Conservation (phyloP, 2,113 vertebrate genomes). For the Pachypanchax playfairii region DNA sequence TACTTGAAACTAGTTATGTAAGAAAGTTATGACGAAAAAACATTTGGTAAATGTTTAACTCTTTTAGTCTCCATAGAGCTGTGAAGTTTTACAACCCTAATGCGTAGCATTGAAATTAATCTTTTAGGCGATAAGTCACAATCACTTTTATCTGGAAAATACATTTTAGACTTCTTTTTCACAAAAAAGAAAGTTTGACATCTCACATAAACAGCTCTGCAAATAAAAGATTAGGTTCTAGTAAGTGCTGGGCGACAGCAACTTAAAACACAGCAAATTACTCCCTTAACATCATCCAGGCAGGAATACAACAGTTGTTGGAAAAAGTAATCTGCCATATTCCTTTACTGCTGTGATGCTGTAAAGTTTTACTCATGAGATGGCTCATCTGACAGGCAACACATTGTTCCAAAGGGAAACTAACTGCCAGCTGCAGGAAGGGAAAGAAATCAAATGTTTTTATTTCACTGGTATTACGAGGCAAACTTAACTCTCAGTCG, state of each 20-base stretch:
- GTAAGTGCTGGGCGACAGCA: conserved; percentile 25
- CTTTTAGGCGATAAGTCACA: conserved; percentile 10
- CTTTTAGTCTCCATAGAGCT: conserved; percentile 21
- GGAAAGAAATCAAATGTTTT: conserved; percentile 52
- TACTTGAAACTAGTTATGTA: conserved; percentile 37
- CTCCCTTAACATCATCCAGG: conserved; percentile 44
- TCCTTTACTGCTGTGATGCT: conserved; percentile 19
- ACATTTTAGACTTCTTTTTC: conserved; percentile 13
- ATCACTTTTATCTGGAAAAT: conserved; percentile 4
- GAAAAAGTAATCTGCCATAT: conserved; percentile 42
- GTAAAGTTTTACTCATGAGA: conserved; percentile 44
- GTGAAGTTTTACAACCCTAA: conserved; percentile 18
- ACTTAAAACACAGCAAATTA: conserved; percentile 39
- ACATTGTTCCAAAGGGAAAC: conserved; percentile 53
- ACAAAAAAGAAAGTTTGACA: conserved; percentile 31
- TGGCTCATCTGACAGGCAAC: conserved; percentile 50
- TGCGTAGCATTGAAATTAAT: conserved; percentile 16
- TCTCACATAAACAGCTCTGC: conserved; percentile 12
- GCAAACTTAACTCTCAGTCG: conserved; percentile 36
- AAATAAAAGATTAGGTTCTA: conserved; percentile 36
- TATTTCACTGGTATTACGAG: conserved; percentile 44
- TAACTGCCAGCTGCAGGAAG: conserved; percentile 37
- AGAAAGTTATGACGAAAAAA: conserved; percentile 67
- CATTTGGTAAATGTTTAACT: conserved; percentile 61
- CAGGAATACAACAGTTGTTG: conserved; percentile 26